Percentiles rank a stretch among this genome's conserved stretches.
Evolutionary conservation across 2,888 invertebrate genomes (phyloP).

Genomic region (Leptopterna dolabrata): DNA sequence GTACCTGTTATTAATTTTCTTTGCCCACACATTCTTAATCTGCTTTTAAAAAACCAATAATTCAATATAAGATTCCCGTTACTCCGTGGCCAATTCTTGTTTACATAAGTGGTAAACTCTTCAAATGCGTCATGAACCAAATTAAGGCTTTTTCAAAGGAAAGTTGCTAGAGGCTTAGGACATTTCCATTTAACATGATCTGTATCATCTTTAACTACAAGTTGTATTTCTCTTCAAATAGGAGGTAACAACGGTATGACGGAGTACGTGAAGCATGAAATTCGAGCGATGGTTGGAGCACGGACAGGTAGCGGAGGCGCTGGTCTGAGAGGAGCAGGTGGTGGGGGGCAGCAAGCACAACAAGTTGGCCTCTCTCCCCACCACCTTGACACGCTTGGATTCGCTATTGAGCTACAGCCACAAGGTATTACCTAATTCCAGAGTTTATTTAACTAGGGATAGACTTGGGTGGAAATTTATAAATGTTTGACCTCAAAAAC

Average conservation of each 20-base stretch:
- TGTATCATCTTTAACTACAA: neutral
- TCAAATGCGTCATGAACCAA: too few species aligned
- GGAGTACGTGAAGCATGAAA: conserved; percentile 91
- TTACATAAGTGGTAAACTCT: too few species aligned
- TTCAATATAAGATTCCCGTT: too few species aligned
- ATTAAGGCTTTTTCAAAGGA: too few species aligned
- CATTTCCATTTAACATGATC: neutral
- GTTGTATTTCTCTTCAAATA: conserved; percentile 64
- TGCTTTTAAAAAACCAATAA: too few species aligned
- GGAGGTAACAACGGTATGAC: conserved; percentile 72
- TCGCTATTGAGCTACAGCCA: conserved; percentile 75
- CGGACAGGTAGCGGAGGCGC: conserved; percentile 72
- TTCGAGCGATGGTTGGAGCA: conserved; percentile 88
- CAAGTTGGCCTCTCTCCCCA: conserved; percentile 67
- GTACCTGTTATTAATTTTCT: too few species aligned
- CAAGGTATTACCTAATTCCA: conserved; percentile 41
- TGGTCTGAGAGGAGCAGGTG: conserved; percentile 67
- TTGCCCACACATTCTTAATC: too few species aligned
- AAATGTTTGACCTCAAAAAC: too few species aligned
- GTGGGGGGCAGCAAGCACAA: conserved; percentile 67
- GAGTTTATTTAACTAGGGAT: too few species aligned
- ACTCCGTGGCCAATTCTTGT: too few species aligned
- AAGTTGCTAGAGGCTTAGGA: too few species aligned
- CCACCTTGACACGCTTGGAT: conserved; percentile 74
- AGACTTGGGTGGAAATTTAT: too few species aligned